phyloP scores from a whole-genome alignment of 2,113 vertebrate genomes.

The Bostrychus sinensis region DNA sequence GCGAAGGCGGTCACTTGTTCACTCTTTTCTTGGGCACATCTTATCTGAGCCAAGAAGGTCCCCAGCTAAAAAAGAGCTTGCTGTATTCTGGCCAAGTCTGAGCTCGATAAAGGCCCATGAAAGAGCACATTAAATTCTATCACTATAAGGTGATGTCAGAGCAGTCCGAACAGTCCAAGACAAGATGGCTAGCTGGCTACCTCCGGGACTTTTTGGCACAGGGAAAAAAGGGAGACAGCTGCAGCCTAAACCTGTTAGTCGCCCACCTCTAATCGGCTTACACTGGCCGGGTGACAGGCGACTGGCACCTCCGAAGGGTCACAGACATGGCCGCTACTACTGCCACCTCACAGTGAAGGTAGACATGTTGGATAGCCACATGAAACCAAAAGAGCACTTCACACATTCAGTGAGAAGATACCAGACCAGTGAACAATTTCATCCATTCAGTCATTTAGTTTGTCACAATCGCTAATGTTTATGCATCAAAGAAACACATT shows the following conservation, averaged over 20 bases:
- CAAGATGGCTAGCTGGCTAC: slow-evolving; percentile 40
- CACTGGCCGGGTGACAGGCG: slow-evolving; percentile 73
- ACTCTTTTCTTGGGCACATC: slow-evolving; percentile 23
- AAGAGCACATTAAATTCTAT: slow-evolving; percentile 56
- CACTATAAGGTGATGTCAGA: slow-evolving; percentile 62
- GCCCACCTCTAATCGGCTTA: slow-evolving; percentile 83
- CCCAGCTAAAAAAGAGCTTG: slow-evolving; percentile 14
- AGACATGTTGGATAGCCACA: slow-evolving; percentile 72
- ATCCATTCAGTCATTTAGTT: background rate
- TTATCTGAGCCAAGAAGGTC: slow-evolving; percentile 43
- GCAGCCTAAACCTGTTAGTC: slow-evolving; percentile 79
- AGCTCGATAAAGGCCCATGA: slow-evolving; percentile 38
- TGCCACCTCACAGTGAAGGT: slow-evolving; percentile 43
- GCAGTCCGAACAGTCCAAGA: slow-evolving; percentile 52
- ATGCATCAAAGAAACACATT: slow-evolving; percentile 1
- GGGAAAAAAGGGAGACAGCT: slow-evolving; percentile 74
- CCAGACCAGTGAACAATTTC: slow-evolving; percentile 18
- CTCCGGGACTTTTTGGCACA: slow-evolving; percentile 63
- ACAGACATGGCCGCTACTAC: slow-evolving; percentile 57
- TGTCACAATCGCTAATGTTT: background rate
- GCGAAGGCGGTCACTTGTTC: slow-evolving; percentile 30
- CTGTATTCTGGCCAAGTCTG: slow-evolving; percentile 12
- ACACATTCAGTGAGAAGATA: slow-evolving; percentile 31
- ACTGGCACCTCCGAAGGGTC: slow-evolving; percentile 73
- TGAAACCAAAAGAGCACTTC: slow-evolving; percentile 57